Evolutionary conservation across 2,113 vertebrate genomes (phyloP).

Genomic region (Eudyptes chrysolophus): DNA sequence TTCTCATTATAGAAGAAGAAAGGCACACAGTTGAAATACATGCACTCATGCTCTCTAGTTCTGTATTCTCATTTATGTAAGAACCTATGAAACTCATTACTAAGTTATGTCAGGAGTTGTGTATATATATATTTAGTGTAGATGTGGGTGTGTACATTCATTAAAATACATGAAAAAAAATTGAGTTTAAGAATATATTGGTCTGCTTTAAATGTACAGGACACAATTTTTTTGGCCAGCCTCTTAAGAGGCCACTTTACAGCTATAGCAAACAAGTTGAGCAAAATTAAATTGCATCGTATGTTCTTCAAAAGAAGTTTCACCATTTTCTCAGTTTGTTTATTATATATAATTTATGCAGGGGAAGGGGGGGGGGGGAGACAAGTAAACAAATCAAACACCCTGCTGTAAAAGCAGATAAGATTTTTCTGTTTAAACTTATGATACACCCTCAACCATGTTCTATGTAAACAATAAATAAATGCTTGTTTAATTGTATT

Average conservation of each 20-base stretch:
- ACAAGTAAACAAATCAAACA: background rate
- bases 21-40: background rate
- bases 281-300: background rate
- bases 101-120: background rate
- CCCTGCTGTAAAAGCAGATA: background rate
- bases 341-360: background rate
- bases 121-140: background rate
- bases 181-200: background rate
- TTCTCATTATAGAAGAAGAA: background rate
- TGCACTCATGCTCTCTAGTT: background rate
- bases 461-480: background rate
- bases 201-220: background rate
- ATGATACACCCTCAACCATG: background rate
- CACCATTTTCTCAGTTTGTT: background rate
- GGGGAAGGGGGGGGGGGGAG: background rate
- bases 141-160: background rate
- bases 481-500: background rate
- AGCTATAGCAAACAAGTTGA: background rate
- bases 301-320: background rate
- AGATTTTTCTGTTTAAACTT: background rate
- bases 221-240: background rate
- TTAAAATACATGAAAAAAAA: background rate
- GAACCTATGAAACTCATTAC: background rate
- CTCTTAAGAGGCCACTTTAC: background rate
- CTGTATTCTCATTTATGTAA: background rate